Conservation (phyloP, 1,140 invertebrate species). For the Lordiphosa collinella region DNA sequence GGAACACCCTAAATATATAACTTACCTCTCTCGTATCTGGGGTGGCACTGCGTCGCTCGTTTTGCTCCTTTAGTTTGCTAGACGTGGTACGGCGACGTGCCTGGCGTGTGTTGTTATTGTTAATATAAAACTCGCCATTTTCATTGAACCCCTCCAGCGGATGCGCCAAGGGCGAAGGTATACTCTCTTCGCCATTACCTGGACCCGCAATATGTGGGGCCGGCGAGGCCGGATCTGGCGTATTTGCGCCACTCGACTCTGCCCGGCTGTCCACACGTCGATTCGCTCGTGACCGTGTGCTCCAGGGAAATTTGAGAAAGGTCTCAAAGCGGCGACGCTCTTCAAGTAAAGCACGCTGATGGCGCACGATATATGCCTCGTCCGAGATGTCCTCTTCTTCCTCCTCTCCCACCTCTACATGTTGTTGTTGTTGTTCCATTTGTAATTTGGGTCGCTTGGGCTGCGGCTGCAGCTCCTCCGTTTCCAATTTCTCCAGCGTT, state of each 20-base stretch:
- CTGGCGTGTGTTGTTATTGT: constrained; percentile 53
- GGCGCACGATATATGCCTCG: constrained; percentile 84
- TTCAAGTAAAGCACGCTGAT: constrained; percentile 87
- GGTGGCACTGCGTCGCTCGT: constrained; percentile 72
- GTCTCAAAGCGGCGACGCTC: constrained; percentile 89
- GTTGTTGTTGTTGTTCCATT: constrained; percentile 4
- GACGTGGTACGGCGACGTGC: constrained; percentile 79
- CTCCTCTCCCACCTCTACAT: constrained; percentile 4
- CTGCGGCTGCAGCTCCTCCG: constrained; percentile 18
- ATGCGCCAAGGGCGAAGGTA: constrained; percentile 82
- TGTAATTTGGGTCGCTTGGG: constrained; percentile 38
- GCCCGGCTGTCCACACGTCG: constrained; percentile 85
- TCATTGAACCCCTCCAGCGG: constrained; percentile 69
- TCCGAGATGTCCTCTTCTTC: constrained; percentile 84
- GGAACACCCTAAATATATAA: too few species aligned
- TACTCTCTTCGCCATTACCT: constrained; percentile 71
- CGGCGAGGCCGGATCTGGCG: constrained; percentile 83
- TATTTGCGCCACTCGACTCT: constrained; percentile 87
- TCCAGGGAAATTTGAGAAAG: constrained; percentile 84
- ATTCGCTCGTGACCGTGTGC: constrained; percentile 82
- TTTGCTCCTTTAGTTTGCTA: constrained; percentile 63
- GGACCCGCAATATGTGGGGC: constrained; percentile 39
- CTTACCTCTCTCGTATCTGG: constrained; percentile 80
- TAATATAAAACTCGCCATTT: constrained; percentile 10
- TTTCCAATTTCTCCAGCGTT: not conserved